Evolutionary conservation across 1,140 invertebrate genomes (phyloP).

Genomic region (Hylyphantes graminicola): DNA sequence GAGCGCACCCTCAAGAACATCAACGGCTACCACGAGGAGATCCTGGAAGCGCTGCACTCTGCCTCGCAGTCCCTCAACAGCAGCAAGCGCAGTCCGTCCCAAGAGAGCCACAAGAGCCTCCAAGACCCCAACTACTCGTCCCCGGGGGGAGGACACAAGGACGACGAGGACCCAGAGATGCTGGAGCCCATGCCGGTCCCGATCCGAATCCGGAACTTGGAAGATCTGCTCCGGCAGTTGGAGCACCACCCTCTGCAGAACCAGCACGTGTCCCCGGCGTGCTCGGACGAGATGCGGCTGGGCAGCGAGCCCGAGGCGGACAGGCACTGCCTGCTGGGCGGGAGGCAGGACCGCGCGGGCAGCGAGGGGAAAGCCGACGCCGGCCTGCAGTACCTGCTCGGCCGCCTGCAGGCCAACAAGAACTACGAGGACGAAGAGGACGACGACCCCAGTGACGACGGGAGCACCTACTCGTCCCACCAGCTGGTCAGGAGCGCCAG

Average conservation of each 20-base stretch:
- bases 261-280: conserved; percentile 78
- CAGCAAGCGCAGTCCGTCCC: conserved; percentile 45
- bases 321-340: conserved; percentile 73
- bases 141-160: background rate
- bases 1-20: conserved; percentile 84
- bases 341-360: conserved; percentile 69
- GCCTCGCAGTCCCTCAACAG: conserved; percentile 49
- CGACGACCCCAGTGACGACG: conserved; percentile 47
- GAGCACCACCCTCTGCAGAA: conserved; percentile 78
- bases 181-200: conserved; percentile 65
- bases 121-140: conserved; percentile 33
- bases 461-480: conserved; percentile 81
- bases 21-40: conserved; percentile 94
- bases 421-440: conserved; percentile 45
- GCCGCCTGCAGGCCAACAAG: conserved; percentile 50
- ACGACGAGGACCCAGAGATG: conserved; percentile 62
- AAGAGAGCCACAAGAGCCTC: conserved; percentile 50
- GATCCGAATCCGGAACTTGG: conserved; percentile 86
- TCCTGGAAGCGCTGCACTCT: conserved; percentile 81
- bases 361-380: conserved; percentile 50
- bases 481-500: conserved; percentile 90
- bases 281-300: conserved; percentile 90
- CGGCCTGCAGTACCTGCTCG: conserved; percentile 53
- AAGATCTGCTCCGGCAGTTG: conserved; percentile 89
- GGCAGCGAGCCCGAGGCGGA: conserved; percentile 87